A percentile compares a stretch with the other conserved stretches of the same genome.
These are phyloP conservation scores for Myrmecophaga tridactyla DNA, from an alignment of 2,113 vertebrate species.

Conservation along the genomic window DNA sequence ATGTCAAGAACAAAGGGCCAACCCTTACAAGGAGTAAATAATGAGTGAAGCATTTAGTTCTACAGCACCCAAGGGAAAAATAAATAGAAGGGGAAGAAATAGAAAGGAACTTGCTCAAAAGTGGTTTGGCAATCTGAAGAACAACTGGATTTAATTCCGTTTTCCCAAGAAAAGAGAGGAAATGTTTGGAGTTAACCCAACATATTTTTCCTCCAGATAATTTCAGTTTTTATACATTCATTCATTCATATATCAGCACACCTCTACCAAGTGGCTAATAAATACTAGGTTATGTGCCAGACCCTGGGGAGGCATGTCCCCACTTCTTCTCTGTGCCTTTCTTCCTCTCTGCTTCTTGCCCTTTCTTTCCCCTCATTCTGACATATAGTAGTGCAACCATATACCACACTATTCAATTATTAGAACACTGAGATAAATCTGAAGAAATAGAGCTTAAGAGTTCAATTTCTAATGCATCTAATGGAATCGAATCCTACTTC, in stretches of 20 bases:
- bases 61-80: slow-evolving; percentile 57
- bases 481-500: slow-evolving; percentile 17
- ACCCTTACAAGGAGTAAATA: slow-evolving; percentile 56
- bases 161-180: slow-evolving; percentile 60
- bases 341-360: background rate
- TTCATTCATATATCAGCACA: slow-evolving; percentile 8
- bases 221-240: slow-evolving; percentile 19
- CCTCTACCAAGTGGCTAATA: background rate
- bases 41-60: slow-evolving; percentile 56
- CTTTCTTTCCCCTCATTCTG: background rate
- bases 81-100: slow-evolving; percentile 65
- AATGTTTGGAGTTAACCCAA: slow-evolving; percentile 43
- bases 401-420: background rate
- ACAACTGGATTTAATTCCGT: slow-evolving; percentile 70
- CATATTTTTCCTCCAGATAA: slow-evolving; percentile 25
- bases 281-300: background rate
- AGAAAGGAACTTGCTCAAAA: slow-evolving; percentile 54
- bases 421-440: background rate
- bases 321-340: background rate
- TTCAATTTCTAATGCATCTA: background rate
- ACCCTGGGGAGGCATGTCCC: too few species aligned
- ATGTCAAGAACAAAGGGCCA: slow-evolving; percentile 39
- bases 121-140: slow-evolving; percentile 43
- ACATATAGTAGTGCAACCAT: background rate
- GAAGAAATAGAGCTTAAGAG: background rate